Evolutionary conservation across 2,797 vertebrate genomes (phyloP).

Genomic region (Pangasius mekongensis): DNA sequence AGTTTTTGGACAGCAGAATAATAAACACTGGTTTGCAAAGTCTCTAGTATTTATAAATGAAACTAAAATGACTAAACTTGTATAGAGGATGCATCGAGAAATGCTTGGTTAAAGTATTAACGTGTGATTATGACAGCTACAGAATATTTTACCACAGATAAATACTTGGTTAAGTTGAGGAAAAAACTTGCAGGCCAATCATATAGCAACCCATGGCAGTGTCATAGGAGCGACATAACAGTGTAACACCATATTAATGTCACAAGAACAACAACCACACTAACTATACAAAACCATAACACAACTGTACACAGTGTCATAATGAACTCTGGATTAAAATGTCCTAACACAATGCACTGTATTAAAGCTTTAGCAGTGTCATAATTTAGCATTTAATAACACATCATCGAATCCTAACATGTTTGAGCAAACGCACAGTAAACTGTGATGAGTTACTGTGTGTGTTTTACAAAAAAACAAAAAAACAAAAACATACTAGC

Average conservation of each 20-base stretch:
- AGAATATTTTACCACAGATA: not conserved
- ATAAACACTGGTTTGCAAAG: not conserved
- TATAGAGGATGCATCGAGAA: not conserved
- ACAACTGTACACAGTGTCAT: not conserved
- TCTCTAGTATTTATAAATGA: not conserved
- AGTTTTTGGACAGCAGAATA: not conserved
- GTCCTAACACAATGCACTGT: not conserved
- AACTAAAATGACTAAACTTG: not conserved
- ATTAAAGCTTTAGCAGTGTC: not conserved
- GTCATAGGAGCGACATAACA: not conserved
- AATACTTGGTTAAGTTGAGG: not conserved
- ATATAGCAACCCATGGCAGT: not conserved
- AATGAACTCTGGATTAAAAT: not conserved
- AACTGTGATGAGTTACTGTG: not conserved
- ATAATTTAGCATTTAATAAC: not conserved
- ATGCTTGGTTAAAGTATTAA: not conserved
- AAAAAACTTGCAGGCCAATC: not conserved
- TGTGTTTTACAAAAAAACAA: no score
- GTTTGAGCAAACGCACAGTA: not conserved
- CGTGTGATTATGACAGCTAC: not conserved
- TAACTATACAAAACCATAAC: not conserved
- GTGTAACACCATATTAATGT: not conserved
- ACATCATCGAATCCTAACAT: not conserved
- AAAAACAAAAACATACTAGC: not conserved
- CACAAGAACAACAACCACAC: not conserved